Base-by-base conservation (phyloP, 2,888 invertebrate genomes). In the Lycocerus yunnanus region DNA sequence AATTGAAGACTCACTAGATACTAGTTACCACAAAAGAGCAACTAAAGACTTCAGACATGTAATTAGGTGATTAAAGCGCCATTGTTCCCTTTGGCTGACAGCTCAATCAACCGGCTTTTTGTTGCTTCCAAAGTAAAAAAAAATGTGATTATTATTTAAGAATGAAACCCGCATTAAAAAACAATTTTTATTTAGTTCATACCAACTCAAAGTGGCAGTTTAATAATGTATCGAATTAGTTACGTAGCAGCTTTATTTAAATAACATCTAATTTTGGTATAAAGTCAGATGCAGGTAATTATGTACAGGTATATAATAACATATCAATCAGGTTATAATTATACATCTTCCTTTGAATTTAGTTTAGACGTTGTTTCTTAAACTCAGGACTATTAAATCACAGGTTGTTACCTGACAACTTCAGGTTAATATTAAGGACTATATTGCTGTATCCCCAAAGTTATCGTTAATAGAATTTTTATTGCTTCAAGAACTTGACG, bases 11-110 rank as follows among this genome's bases (percentile, higher is more conserved):
- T 66, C 73, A 82, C 83, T 82, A 82, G 77, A 72, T 78, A 78
- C 77, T 78, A 78, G 78, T 84, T 82, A 82, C 83, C 83, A 84
- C 82, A 84, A 84, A 82, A 84, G 82, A 83, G 82, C 81, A 84
- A 83, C 84, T 83, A 84, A 84, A 84, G 83, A 82, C 82, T 81
- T 82, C 83, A 85, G 85, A 85, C 85, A 81, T 85, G 84, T 86
- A 86, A 86, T 86, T 86, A 86, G 85, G 84, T 86, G 86, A 86
- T 86, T 86, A 86, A 85, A 85, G 84, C 83, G 83, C 84, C 84
- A 85, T 85, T 85, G 86, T 85, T 86, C 84, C 84, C 85, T 83
- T 81, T 79, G 85, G 85, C 85, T 86, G 86, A 86, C 86, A 86
- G 85, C 85, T 86, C 86, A 86, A 86, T 86, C 86, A 86, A 84